These are phyloP conservation scores for Platysternon megacephalum DNA, from an alignment of 2,113 vertebrate genomes.

Conservation along the genomic window DNA sequence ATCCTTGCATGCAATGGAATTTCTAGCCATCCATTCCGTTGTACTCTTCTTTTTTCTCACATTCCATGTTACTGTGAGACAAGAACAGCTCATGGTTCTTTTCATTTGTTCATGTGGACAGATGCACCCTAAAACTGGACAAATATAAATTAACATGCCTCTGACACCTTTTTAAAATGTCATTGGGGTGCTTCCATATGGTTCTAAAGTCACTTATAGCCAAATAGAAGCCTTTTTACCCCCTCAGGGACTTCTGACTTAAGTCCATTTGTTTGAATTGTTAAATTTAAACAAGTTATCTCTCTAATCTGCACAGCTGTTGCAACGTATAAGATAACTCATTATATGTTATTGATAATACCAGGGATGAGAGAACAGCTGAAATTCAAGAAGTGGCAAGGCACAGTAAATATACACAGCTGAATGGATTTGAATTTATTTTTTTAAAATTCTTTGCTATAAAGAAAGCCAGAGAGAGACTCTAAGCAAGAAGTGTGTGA, in stretches of 20 bases:
- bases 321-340: slow-evolving; percentile 44
- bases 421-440: slow-evolving; percentile 65
- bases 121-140: neutral
- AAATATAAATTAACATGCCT: neutral
- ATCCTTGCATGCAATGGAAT: neutral
- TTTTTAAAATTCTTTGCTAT: slow-evolving; percentile 37
- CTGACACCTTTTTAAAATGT: neutral
- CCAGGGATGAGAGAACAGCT: slow-evolving; percentile 49
- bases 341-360: slow-evolving; percentile 64
- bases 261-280: neutral
- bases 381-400: too few species aligned
- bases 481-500: slow-evolving; percentile 49
- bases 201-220: neutral
- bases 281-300: slow-evolving; percentile 58
- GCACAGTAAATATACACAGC: slow-evolving; percentile 54
- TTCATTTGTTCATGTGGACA: neutral
- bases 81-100: neutral
- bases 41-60: fast-evolving
- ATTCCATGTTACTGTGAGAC: neutral
- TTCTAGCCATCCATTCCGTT: neutral
- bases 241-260: neutral
- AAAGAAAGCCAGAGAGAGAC: slow-evolving; percentile 46
- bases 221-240: neutral
- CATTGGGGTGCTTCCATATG: neutral
- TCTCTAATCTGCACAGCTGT: slow-evolving; percentile 51